Evolutionary conservation across 2,113 vertebrate genomes (phyloP).

Genomic region (Etheostoma spectabile): DNA sequence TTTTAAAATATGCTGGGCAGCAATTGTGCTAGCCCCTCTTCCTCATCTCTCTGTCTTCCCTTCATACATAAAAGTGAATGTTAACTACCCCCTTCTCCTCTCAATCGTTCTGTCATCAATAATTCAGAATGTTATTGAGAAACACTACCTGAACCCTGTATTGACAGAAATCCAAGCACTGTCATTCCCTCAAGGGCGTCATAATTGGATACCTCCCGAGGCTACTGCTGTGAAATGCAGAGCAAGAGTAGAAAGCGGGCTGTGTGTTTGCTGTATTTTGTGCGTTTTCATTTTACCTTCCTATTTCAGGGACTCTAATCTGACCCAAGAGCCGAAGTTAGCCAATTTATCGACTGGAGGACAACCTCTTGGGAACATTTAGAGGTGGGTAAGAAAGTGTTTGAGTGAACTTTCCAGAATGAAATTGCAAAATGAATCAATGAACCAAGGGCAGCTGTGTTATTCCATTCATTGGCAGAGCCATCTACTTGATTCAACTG

Average conservation of each 20-base stretch:
- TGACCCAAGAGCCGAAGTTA: slow-evolving; percentile 44
- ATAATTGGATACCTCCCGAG: slow-evolving; percentile 78
- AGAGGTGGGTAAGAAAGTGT: slow-evolving; percentile 23
- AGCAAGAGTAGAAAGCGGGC: slow-evolving; percentile 32
- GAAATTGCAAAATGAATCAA: neutral
- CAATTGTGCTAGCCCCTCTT: slow-evolving; percentile 34
- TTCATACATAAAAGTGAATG: slow-evolving; percentile 71
- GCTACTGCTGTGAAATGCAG: slow-evolving; percentile 38
- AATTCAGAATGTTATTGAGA: slow-evolving; percentile 83
- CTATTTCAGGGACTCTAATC: slow-evolving; percentile 61
- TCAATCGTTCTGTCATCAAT: slow-evolving; percentile 77
- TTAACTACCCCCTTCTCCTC: slow-evolving; percentile 63
- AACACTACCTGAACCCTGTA: slow-evolving; percentile 81
- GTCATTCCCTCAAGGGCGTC: slow-evolving; percentile 77
- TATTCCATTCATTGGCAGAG: neutral
- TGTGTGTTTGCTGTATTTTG: slow-evolving; percentile 53
- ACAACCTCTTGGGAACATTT: slow-evolving; percentile 21
- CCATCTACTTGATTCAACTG: neutral
- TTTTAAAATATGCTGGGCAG: slow-evolving; percentile 66
- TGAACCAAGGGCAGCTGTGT: neutral
- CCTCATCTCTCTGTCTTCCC: slow-evolving; percentile 37
- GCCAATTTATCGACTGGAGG: slow-evolving; percentile 30
- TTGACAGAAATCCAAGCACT: slow-evolving; percentile 83
- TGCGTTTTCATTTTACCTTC: slow-evolving; percentile 68
- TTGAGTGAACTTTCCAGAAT: slow-evolving; percentile 10